These are phyloP conservation scores for Apodemus agrarius DNA, from an alignment of 2,797 vertebrate genomes.

Conservation along the genomic window DNA sequence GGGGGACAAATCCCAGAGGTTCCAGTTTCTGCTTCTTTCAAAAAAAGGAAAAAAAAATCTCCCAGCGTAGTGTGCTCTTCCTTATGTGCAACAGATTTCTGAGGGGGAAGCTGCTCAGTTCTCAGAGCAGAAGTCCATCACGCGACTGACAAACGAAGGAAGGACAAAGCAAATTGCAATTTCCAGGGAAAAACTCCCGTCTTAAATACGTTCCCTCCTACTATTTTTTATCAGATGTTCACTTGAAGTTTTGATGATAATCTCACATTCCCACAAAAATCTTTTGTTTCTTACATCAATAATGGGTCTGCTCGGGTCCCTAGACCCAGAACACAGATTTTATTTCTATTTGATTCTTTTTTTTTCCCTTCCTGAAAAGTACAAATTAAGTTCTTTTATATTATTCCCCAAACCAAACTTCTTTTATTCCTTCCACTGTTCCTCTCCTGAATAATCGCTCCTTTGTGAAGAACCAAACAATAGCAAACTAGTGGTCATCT, in stretches of 20 bases:
- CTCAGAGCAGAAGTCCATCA: neutral
- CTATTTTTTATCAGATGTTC: conserved; percentile 46
- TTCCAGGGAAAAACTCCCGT: conserved; percentile 55
- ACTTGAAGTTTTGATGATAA: conserved; percentile 56
- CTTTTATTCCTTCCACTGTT: conserved; percentile 17
- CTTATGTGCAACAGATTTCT: neutral
- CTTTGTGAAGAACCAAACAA: conserved; percentile 63
- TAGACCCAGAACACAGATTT: conserved; percentile 61
- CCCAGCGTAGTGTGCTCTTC: neutral
- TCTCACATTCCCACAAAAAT: conserved; percentile 56
- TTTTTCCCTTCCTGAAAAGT: conserved; percentile 61
- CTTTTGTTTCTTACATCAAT: conserved; percentile 31
- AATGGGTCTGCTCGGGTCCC: neutral
- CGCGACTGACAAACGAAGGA: too few species aligned
- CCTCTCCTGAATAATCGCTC: conserved; percentile 55
- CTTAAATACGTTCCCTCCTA: conserved; percentile 17
- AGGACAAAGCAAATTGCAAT: conserved; percentile 55
- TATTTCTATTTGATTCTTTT: conserved; percentile 60
- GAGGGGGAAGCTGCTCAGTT: neutral
- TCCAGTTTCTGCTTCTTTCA: neutral
- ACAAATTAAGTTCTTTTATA: conserved; percentile 62
- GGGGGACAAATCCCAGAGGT: neutral
- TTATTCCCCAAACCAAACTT: conserved; percentile 38
- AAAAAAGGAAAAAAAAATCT: too few species aligned
- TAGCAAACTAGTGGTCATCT: conserved; percentile 58